phyloP scores from a whole-genome alignment of 2,888 invertebrate species.

The Idaea dimidiata region DNA sequence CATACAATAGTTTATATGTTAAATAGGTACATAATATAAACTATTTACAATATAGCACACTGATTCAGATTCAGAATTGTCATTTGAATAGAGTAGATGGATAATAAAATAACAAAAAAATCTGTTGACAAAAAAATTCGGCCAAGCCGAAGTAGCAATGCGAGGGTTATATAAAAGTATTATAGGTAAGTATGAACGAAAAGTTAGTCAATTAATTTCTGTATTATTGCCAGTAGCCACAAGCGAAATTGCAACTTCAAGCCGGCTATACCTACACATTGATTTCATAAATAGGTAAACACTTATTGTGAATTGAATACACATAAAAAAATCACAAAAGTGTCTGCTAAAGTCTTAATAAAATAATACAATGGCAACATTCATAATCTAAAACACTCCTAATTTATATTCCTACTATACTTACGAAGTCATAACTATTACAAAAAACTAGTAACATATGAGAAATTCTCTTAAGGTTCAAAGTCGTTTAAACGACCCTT shows the following conservation, averaged over 20 bases:
- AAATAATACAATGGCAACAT: not conserved
- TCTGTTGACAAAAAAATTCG: too few species aligned
- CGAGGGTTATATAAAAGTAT: too few species aligned
- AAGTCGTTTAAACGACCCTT: not conserved
- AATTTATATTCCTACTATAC: not conserved
- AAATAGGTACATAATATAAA: not conserved
- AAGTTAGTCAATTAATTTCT: too few species aligned
- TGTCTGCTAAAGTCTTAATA: not conserved
- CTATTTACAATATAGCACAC: not conserved
- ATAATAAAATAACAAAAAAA: too few species aligned
- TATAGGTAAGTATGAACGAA: too few species aligned
- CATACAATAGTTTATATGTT: not conserved
- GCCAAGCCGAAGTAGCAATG: too few species aligned
- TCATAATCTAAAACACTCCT: not conserved
- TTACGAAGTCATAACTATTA: not conserved
- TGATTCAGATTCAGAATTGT: not conserved
- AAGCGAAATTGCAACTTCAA: too few species aligned
- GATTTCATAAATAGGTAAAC: not conserved
- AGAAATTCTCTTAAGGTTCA: not conserved
- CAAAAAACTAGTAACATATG: not conserved
- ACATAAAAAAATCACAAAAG: not conserved
- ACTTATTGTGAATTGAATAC: not conserved
- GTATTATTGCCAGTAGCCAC: too few species aligned
- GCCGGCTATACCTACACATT: too few species aligned
- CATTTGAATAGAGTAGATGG: too few species aligned